These are phyloP conservation scores for Spodoptera frugiperda DNA, from an alignment of 1,140 invertebrate genomes.

Conservation along the genomic window DNA sequence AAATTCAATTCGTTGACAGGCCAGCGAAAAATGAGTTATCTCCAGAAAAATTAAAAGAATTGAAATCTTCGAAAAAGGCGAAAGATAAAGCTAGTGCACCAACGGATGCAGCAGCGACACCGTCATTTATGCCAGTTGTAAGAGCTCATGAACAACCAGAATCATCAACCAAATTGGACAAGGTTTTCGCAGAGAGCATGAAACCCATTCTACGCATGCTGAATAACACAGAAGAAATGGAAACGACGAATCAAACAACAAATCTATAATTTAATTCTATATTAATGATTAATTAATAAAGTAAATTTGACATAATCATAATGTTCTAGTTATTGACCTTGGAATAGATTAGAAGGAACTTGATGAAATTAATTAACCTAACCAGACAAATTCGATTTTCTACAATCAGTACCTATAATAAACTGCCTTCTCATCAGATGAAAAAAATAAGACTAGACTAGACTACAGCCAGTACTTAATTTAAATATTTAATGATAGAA, in stretches of 20 bases:
- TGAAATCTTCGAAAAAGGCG: slow-evolving; percentile 49
- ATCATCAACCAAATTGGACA: slow-evolving; percentile 53
- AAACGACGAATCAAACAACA: not conserved
- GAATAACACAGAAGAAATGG: slow-evolving; percentile 47
- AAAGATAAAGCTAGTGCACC: slow-evolving; percentile 17
- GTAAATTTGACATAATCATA: too few relatives aligned
- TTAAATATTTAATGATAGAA: too few relatives aligned
- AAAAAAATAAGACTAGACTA: too few relatives aligned
- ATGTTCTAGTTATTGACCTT: too few relatives aligned
- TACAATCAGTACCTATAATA: too few relatives aligned
- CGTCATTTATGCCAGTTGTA: slow-evolving; percentile 46
- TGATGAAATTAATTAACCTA: too few relatives aligned
- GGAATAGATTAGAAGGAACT: too few relatives aligned
- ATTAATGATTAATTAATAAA: not conserved
- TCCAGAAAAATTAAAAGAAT: slow-evolving; percentile 19
- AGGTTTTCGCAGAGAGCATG: slow-evolving; percentile 68
- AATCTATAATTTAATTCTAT: slow-evolving; percentile 2
- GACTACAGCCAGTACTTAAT: too few relatives aligned
- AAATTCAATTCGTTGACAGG: slow-evolving; percentile 52
- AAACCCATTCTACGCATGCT: slow-evolving; percentile 58
- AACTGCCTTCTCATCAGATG: too few relatives aligned
- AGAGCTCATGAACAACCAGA: slow-evolving; percentile 52
- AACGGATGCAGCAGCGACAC: not conserved
- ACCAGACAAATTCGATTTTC: too few relatives aligned
- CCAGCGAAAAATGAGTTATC: slow-evolving; percentile 68